Conservation (phyloP, 64 coral and sea anemone species). For the Exaiptasia diaphana region DNA sequence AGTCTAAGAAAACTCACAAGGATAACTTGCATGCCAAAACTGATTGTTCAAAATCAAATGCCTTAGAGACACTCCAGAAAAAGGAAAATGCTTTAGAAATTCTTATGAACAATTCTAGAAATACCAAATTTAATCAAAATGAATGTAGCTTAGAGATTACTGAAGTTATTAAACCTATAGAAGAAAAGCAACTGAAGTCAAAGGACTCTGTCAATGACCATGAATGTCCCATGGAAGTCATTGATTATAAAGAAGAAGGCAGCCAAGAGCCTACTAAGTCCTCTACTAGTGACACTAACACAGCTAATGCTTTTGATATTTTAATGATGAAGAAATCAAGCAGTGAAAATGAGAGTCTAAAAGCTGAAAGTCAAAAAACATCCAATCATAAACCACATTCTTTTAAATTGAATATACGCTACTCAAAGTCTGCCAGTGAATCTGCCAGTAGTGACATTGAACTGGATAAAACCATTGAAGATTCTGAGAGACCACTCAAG, state of each 20-base stretch:
- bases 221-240: too few species aligned
- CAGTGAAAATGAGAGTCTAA: neutral
- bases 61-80: too few species aligned
- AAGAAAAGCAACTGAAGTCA: too few species aligned
- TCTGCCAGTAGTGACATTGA: neutral
- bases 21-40: too few species aligned
- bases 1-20: too few species aligned
- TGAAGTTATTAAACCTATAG: too few species aligned
- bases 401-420: slow-evolving; percentile 11
- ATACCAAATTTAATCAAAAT: neutral
- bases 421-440: neutral
- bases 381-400: neutral
- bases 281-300: too few species aligned
- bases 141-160: too few species aligned
- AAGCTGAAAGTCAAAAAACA: neutral
- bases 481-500: neutral
- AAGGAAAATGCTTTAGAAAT: neutral
- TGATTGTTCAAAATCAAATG: too few species aligned
- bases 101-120: neutral
- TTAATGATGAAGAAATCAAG: neutral
- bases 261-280: too few species aligned
- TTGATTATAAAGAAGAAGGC: too few species aligned
- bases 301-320: neutral
- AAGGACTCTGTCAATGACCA: too few species aligned
- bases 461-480: neutral